These are phyloP conservation scores for Sicus ferrugineus DNA, from an alignment of 2,888 invertebrate species.

Conservation along the genomic window DNA sequence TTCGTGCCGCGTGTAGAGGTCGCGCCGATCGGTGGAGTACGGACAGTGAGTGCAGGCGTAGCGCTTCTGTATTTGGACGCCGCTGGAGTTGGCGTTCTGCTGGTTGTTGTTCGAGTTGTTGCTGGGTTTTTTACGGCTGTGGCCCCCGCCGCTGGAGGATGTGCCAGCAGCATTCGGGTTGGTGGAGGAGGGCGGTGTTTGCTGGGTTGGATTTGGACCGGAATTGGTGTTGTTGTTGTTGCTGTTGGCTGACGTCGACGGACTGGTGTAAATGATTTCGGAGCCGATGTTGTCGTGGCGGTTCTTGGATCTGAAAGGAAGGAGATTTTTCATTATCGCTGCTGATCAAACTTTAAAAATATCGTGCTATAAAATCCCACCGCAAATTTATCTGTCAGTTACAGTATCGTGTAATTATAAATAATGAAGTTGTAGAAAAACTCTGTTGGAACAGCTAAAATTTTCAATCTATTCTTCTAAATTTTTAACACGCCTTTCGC, in stretches of 20 bases:
- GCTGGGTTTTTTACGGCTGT: constrained; percentile 52
- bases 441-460: background rate
- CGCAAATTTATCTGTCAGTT: background rate
- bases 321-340: background rate
- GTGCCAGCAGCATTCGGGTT: constrained; percentile 36
- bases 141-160: constrained; percentile 39
- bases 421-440: background rate
- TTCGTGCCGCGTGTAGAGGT: constrained; percentile 90
- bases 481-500: background rate
- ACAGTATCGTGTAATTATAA: too few relatives aligned
- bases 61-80: constrained; percentile 70
- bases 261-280: constrained; percentile 59
- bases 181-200: constrained; percentile 53
- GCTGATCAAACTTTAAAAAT: background rate
- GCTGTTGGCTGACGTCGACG: constrained; percentile 53
- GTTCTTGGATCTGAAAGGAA: constrained; percentile 52
- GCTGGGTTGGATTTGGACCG: constrained; percentile 40
- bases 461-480: background rate
- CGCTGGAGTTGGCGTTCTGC: constrained; percentile 50
- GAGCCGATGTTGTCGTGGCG: constrained; percentile 53
- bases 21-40: constrained; percentile 89
- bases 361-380: background rate
- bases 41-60: constrained; percentile 89
- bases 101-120: constrained; percentile 41
- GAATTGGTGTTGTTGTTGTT: constrained; percentile 22